A percentile compares a stretch with the other conserved stretches of the same genome.
These are phyloP conservation scores for Cryptomyrus ogoouensis DNA, from an alignment of 2,113 vertebrate genomes.

Conservation along the genomic window DNA sequence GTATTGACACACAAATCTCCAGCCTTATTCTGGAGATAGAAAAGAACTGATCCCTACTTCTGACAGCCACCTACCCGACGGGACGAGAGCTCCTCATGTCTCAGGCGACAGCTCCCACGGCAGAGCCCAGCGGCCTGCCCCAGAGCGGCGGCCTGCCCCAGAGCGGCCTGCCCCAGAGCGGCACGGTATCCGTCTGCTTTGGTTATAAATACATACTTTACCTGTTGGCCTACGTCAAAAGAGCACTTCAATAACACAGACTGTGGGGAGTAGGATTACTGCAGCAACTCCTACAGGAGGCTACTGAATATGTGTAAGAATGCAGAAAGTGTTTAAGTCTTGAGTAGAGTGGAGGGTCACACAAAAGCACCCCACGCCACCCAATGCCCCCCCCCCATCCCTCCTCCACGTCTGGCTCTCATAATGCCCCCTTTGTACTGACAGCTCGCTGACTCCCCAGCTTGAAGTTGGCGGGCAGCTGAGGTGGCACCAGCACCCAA, in stretches of 20 bases:
- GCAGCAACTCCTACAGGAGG: neutral
- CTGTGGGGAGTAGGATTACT: neutral
- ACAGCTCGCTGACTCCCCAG: neutral
- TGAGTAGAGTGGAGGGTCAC: neutral
- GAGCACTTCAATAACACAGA: neutral
- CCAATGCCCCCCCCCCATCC: neutral
- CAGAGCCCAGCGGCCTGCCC: neutral
- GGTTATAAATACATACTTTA: neutral
- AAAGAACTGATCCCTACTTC: slow-evolving; percentile 35
- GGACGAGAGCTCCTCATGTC: neutral
- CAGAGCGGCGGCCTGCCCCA: neutral
- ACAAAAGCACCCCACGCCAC: neutral
- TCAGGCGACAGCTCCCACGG: neutral
- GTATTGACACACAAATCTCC: slow-evolving; percentile 34
- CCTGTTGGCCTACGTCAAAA: neutral
- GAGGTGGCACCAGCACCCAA: neutral
- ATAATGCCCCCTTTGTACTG: slow-evolving; percentile 8
- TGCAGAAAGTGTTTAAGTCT: neutral
- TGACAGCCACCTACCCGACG: neutral
- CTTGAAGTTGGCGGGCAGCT: neutral
- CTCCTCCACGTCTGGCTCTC: neutral
- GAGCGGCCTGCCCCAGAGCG: neutral
- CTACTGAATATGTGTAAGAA: neutral
- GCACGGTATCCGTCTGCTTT: neutral
- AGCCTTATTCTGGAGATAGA: slow-evolving; percentile 37